Evolutionary conservation across 2,888 invertebrate genomes (phyloP).

Genomic region (Scaptomyza caliginosa): DNA sequence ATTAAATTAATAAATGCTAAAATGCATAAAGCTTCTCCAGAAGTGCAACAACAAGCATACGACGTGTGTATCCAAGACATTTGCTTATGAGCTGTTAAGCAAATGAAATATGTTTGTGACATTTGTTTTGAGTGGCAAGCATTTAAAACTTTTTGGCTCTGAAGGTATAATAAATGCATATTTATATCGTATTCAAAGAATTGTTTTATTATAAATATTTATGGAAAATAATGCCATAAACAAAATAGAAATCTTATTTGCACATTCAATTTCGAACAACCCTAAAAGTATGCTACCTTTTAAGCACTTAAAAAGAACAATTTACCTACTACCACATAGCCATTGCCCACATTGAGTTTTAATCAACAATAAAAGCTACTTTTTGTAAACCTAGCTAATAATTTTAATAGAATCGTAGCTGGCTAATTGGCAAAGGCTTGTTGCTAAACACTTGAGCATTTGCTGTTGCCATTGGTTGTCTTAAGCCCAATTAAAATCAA

Average conservation of each 20-base stretch:
- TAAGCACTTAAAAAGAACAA: not conserved
- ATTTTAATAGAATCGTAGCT: not conserved
- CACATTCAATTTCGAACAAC: not conserved
- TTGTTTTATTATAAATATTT: no score
- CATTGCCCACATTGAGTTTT: not conserved
- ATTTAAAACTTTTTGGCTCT: not conserved
- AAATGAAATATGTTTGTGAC: not conserved
- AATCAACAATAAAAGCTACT: not conserved
- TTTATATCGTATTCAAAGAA: not conserved
- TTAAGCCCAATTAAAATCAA: slow-evolving; percentile 10
- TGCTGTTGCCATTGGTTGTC: not conserved
- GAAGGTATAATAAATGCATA: not conserved
- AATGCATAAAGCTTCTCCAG: not conserved
- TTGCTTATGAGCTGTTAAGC: not conserved
- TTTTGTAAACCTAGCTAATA: not conserved
- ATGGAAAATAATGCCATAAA: no score
- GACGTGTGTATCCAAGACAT: not conserved
- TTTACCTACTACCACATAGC: not conserved
- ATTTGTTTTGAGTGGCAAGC: not conserved
- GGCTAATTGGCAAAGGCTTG: not conserved
- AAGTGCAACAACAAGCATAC: not conserved
- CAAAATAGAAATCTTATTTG: not conserved
- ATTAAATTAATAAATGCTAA: slow-evolving; percentile 2
- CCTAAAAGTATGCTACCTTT: slow-evolving; percentile 21
- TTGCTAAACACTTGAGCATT: not conserved